Conservation (phyloP, 1,140 invertebrate genomes). For the Meloidogyne chitwoodi region DNA sequence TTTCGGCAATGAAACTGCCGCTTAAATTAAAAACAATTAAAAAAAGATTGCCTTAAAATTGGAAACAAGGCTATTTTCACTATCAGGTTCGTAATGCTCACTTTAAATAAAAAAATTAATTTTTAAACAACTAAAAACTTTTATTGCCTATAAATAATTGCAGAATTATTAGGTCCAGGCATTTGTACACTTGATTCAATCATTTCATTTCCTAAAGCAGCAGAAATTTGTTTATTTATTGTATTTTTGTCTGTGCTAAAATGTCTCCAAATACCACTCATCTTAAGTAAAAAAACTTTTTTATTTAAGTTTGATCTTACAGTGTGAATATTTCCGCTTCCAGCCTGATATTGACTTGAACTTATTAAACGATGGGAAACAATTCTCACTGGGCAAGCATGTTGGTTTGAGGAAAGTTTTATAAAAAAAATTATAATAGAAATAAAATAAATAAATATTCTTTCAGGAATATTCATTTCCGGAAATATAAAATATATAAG, state of each 20-base stretch:
- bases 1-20: too few species aligned
- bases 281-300: background rate
- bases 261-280: background rate
- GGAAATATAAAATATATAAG: background rate
- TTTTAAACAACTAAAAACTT: background rate
- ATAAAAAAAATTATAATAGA: background rate
- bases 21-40: background rate
- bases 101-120: conserved; percentile 1
- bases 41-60: conserved; percentile 14
- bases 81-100: conserved; percentile 14
- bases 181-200: background rate
- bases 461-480: background rate
- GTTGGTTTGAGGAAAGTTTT: background rate
- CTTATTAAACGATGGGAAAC: background rate
- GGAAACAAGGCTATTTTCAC: background rate
- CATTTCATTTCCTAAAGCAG: background rate
- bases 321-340: background rate
- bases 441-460: background rate
- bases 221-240: background rate
- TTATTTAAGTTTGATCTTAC: background rate
- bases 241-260: background rate
- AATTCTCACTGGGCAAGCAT: background rate
- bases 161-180: background rate
- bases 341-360: background rate
- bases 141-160: background rate